These are phyloP conservation scores for Thaleichthys pacificus DNA, from an alignment of 2,797 vertebrate genomes.

Conservation along the genomic window DNA sequence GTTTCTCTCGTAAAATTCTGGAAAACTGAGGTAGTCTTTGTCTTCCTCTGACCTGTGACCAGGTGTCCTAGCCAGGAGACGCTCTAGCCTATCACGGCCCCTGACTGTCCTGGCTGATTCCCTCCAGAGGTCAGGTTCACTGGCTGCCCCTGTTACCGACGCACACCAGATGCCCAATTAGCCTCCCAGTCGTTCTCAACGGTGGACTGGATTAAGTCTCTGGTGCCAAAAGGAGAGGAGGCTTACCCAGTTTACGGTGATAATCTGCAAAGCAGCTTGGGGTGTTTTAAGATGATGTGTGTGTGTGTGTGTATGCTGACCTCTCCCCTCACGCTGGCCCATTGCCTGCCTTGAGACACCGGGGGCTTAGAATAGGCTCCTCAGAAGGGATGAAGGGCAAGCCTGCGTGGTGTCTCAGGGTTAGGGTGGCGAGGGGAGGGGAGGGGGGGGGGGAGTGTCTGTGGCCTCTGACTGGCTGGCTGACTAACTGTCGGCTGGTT, in stretches of 20 bases:
- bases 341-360: slow-evolving; percentile 62
- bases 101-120: too few species aligned
- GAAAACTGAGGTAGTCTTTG: not conserved
- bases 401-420: slow-evolving; percentile 61
- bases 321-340: slow-evolving; percentile 42
- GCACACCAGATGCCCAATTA: not conserved
- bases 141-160: not conserved
- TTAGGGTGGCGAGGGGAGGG: slow-evolving; percentile 44
- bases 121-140: not conserved
- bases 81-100: slow-evolving; percentile 4
- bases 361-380: slow-evolving; percentile 50
- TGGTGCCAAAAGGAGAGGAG: slow-evolving; percentile 45
- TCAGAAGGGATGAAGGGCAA: slow-evolving; percentile 70
- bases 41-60: slow-evolving; percentile 57
- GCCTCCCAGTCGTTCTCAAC: slow-evolving; percentile 9
- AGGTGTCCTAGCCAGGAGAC: slow-evolving; percentile 63
- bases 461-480: slow-evolving; percentile 38
- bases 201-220: slow-evolving; percentile 42
- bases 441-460: slow-evolving; percentile 61
- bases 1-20: too few species aligned
- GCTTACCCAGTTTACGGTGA: slow-evolving; percentile 55
- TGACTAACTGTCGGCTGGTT: slow-evolving; percentile 33
- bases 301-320: slow-evolving; percentile 21
- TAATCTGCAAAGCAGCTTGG: slow-evolving; percentile 71
- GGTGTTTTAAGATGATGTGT: slow-evolving; percentile 56